Percentiles rank a stretch among this genome's conserved stretches.
Evolutionary conservation across 2,113 vertebrate species (phyloP).

Genomic region (Callipepla californica): DNA sequence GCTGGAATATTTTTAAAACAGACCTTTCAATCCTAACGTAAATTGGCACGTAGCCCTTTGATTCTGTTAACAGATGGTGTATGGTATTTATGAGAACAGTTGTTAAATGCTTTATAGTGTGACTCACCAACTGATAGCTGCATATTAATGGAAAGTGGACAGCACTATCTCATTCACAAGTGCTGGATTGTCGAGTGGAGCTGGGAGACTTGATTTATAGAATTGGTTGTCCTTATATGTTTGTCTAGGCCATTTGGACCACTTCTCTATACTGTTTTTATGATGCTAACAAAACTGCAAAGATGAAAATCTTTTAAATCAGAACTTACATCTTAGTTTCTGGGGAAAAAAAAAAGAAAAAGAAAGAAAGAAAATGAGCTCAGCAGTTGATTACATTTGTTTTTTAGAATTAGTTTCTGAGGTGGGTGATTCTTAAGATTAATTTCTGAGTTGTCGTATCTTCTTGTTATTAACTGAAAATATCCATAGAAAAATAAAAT

Average conservation of each 20-base stretch:
- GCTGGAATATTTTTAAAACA: slow-evolving; percentile 19
- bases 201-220: slow-evolving; percentile 10
- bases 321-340: background rate
- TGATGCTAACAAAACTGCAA: background rate
- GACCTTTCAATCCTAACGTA: slow-evolving; percentile 12
- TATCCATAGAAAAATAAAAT: background rate
- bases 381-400: background rate
- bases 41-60: slow-evolving; percentile 31
- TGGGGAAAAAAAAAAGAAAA: background rate
- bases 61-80: slow-evolving; percentile 67
- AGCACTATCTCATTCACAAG: slow-evolving; percentile 4
- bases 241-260: background rate
- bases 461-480: background rate
- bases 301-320: background rate
- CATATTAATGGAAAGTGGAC: slow-evolving; percentile 45
- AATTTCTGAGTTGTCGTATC: background rate
- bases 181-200: background rate
- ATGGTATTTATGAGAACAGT: slow-evolving; percentile 59
- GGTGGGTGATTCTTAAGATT: background rate
- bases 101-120: slow-evolving; percentile 48
- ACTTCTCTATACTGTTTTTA: background rate
- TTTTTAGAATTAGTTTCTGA: background rate
- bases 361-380: background rate
- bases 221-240: background rate
- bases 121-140: slow-evolving; percentile 66